Conservation (phyloP, 2,888 invertebrate species). For the Cantharis nigra region DNA sequence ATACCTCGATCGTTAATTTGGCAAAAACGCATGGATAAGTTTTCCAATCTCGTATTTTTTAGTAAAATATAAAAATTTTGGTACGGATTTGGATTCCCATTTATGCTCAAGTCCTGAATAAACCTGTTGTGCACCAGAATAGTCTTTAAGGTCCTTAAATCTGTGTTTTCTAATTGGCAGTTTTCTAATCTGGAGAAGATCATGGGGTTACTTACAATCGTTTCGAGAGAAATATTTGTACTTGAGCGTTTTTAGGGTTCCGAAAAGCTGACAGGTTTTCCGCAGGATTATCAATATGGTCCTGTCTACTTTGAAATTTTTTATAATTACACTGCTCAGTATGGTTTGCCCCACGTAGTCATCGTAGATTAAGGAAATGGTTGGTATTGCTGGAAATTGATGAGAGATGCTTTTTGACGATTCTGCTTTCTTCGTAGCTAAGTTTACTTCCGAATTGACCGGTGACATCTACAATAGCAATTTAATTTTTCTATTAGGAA, state of each 20-base stretch:
- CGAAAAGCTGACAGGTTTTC: conserved; percentile 22
- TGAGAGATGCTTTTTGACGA: background rate
- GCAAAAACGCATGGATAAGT: conserved; percentile 48
- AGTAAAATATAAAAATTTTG: conserved; percentile 48
- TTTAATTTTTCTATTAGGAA: background rate
- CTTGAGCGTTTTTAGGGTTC: conserved; percentile 22
- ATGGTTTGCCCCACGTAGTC: conserved; percentile 3
- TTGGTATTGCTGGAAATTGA: background rate
- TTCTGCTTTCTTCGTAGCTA: background rate
- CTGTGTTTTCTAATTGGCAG: conserved; percentile 45
- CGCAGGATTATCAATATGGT: conserved; percentile 25
- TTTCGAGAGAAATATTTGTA: conserved; percentile 4
- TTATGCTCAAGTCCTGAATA: conserved; percentile 47
- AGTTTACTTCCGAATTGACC: background rate
- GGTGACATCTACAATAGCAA: background rate
- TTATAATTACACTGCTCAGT: conserved; percentile 23
- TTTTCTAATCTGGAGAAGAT: conserved; percentile 44
- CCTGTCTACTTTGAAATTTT: conserved; percentile 26
- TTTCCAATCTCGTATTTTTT: conserved; percentile 36
- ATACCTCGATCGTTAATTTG: conserved; percentile 44
- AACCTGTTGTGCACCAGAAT: conserved; percentile 39
- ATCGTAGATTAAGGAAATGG: conserved; percentile 4
- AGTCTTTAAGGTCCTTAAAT: conserved; percentile 42
- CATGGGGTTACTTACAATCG: background rate
- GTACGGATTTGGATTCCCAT: conserved; percentile 48